Evolutionary conservation across 2,797 vertebrate genomes (phyloP).

Genomic region (Pseudochirops cupreus): DNA sequence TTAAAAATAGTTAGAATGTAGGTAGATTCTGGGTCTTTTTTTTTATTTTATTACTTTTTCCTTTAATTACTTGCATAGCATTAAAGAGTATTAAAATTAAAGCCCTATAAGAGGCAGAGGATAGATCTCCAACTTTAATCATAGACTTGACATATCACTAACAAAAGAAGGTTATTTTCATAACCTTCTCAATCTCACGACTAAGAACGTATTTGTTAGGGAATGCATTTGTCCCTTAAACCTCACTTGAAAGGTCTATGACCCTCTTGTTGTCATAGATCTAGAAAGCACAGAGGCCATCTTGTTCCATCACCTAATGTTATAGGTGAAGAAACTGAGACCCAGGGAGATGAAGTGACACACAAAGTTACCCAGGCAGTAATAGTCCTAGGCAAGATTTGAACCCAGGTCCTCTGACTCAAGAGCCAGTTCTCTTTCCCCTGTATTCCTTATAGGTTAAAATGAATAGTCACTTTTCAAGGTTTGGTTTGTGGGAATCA

Average conservation of each 20-base stretch:
- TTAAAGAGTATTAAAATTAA: background rate
- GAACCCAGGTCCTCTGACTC: background rate
- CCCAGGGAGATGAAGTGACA: background rate
- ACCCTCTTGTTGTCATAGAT: background rate
- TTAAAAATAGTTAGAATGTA: background rate
- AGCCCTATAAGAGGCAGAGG: background rate
- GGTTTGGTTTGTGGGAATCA: slow-evolving; percentile 21
- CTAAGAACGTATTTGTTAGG: background rate
- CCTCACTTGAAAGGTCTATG: background rate
- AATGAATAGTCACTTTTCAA: background rate
- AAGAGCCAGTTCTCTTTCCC: background rate
- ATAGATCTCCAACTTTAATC: background rate
- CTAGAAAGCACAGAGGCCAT: background rate
- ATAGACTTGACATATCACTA: background rate
- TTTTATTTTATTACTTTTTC: background rate
- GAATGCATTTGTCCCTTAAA: background rate
- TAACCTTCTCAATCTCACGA: background rate
- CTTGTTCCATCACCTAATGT: background rate
- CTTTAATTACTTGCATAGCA: background rate
- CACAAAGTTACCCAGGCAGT: background rate
- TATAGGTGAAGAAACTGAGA: background rate
- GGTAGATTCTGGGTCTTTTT: background rate
- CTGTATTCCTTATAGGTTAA: background rate
- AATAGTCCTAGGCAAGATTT: background rate
- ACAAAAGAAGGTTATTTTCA: background rate